phyloP scores from a whole-genome alignment of 2,113 vertebrate species.

The Aythya baeri region DNA sequence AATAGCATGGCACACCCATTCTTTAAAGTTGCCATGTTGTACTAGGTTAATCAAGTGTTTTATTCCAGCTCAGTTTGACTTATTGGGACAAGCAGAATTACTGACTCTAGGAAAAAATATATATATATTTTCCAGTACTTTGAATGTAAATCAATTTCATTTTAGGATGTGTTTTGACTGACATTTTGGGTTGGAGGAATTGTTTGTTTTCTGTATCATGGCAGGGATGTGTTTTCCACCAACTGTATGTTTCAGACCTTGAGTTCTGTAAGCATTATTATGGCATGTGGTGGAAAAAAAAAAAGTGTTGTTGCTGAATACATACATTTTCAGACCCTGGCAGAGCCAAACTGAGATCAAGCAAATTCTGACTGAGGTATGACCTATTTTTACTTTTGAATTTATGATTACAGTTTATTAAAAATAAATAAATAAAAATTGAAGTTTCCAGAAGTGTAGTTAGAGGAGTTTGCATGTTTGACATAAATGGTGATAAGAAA shows the following conservation, averaged over 20 bases:
- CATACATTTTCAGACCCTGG: neutral
- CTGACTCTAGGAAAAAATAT: neutral
- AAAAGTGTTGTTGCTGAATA: neutral
- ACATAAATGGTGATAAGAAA: neutral
- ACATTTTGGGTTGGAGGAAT: neutral
- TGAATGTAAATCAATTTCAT: neutral
- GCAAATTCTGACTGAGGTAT: neutral
- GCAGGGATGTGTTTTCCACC: neutral
- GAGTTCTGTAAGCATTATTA: neutral
- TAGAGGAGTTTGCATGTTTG: neutral
- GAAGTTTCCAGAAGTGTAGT: neutral
- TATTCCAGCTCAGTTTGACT: slow-evolving; percentile 29
- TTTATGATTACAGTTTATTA: neutral
- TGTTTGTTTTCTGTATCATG: neutral
- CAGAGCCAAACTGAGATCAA: neutral
- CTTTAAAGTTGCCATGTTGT: slow-evolving; percentile 27
- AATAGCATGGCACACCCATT: slow-evolving; percentile 24
- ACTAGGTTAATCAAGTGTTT: neutral
- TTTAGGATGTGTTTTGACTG: neutral
- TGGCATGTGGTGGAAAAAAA: neutral
- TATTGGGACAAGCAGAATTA: neutral
- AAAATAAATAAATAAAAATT: neutral
- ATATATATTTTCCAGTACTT: neutral
- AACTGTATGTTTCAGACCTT: neutral
- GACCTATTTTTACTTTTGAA: neutral